These are phyloP conservation scores for Hirundichthys speculiger DNA, from an alignment of 2,113 vertebrate genomes.

Conservation along the genomic window DNA sequence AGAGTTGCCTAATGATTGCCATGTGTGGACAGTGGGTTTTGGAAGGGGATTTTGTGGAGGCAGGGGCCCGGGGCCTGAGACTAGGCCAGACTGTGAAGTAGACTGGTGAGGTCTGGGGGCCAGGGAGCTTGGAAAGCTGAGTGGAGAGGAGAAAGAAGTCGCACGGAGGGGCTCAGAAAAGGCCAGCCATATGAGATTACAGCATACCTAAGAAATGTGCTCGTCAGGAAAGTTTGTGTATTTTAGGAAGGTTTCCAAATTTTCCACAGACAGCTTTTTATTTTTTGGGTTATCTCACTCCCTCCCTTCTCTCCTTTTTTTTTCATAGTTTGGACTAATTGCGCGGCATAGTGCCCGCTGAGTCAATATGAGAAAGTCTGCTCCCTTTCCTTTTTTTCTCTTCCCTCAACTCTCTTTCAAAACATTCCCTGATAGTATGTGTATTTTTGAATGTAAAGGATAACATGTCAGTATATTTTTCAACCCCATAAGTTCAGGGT, in stretches of 20 bases:
- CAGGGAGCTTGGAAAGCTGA: conserved; percentile 72
- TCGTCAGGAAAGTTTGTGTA: conserved; percentile 73
- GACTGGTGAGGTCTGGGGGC: conserved; percentile 74
- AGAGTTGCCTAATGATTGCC: conserved; percentile 77
- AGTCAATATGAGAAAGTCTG: conserved; percentile 70
- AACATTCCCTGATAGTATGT: conserved; percentile 74
- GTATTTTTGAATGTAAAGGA: conserved; percentile 76
- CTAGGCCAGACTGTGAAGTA: conserved; percentile 71
- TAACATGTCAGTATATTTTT: conserved; percentile 81
- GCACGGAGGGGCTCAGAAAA: conserved; percentile 77
- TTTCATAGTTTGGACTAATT: conserved; percentile 73
- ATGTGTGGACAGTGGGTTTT: conserved; percentile 78
- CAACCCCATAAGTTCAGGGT: conserved; percentile 48
- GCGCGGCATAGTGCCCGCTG: conserved; percentile 58
- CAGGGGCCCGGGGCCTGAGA: conserved; percentile 70
- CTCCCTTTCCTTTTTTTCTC: conserved; percentile 50
- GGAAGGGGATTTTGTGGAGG: conserved; percentile 60
- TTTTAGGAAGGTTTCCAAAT: conserved; percentile 78
- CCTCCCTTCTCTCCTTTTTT: conserved; percentile 46
- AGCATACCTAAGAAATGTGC: conserved; percentile 80
- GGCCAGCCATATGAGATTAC: conserved; percentile 81
- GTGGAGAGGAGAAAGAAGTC: conserved; percentile 66
- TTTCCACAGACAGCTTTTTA: conserved; percentile 80
- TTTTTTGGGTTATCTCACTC: conserved; percentile 78
- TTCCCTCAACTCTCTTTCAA: conserved; percentile 67